These are phyloP conservation scores for Struthio camelus DNA, from an alignment of 2,113 vertebrate species.

Conservation along the genomic window DNA sequence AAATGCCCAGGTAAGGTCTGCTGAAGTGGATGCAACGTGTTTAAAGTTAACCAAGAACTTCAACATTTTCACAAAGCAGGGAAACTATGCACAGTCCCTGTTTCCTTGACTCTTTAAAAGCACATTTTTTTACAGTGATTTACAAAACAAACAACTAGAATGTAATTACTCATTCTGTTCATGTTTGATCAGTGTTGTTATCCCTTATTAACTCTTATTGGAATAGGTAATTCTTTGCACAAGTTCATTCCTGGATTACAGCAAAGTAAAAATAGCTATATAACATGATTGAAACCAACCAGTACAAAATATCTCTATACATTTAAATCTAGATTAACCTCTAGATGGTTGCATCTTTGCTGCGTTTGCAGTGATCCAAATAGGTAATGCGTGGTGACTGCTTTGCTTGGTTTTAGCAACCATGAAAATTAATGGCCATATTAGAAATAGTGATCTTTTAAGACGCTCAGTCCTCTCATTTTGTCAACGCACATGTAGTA, in stretches of 20 bases:
- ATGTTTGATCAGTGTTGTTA: constrained; percentile 24
- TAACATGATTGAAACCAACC: not conserved
- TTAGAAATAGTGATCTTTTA: not conserved
- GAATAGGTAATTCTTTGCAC: constrained; percentile 49
- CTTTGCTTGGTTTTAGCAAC: constrained; percentile 2
- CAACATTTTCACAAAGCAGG: not conserved
- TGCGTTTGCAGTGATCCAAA: constrained; percentile 28
- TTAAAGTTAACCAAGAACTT: not conserved
- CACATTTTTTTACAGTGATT: not conserved
- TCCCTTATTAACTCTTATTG: constrained; percentile 44
- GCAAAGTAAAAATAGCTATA: not conserved
- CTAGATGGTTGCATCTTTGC: constrained; percentile 34
- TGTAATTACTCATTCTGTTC: constrained; percentile 30
- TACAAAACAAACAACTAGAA: not conserved
- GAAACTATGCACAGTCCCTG: not conserved
- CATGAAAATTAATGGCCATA: not conserved
- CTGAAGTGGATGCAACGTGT: not conserved
- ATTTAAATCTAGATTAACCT: constrained; percentile 31
- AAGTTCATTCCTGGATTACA: constrained; percentile 16
- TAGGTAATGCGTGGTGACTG: not conserved
- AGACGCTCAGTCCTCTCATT: accelerated
- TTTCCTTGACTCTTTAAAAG: not conserved
- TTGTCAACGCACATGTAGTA: not conserved
- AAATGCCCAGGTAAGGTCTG: not conserved
- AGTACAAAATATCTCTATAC: constrained; percentile 20